Evolutionary conservation across 1,140 invertebrate genomes (phyloP).

Genomic region (Hyposmocoma kahamanoa): DNA sequence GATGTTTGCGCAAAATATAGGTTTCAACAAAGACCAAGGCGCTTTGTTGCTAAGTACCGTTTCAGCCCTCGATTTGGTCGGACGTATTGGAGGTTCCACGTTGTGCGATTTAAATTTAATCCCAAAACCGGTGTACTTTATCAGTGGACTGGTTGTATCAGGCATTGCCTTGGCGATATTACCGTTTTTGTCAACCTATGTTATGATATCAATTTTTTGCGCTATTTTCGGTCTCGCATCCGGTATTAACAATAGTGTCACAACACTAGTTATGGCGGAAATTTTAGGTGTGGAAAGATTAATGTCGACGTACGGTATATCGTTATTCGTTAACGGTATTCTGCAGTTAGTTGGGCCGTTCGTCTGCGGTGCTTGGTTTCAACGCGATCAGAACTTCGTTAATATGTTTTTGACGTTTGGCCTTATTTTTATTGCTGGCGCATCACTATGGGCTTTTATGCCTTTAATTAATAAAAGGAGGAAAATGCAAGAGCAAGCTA

Average conservation of each 20-base stretch:
- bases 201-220: slow-evolving; percentile 78
- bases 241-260: slow-evolving; percentile 88
- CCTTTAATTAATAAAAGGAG: slow-evolving; percentile 78
- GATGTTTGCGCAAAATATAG: slow-evolving; percentile 80
- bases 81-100: slow-evolving; percentile 86
- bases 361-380: slow-evolving; percentile 81
- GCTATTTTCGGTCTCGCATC: slow-evolving; percentile 85
- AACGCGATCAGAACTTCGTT: slow-evolving; percentile 77
- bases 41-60: slow-evolving; percentile 85
- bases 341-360: slow-evolving; percentile 86
- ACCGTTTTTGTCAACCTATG: slow-evolving; percentile 77
- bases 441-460: slow-evolving; percentile 83
- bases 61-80: slow-evolving; percentile 84
- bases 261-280: slow-evolving; percentile 89
- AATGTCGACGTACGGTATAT: slow-evolving; percentile 89
- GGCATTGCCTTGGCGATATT: slow-evolving; percentile 80
- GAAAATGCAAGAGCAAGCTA: too few relatives aligned
- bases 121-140: slow-evolving; percentile 87
- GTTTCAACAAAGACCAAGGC: slow-evolving; percentile 79
- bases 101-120: slow-evolving; percentile 83
- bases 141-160: slow-evolving; percentile 84
- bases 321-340: slow-evolving; percentile 87
- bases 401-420: slow-evolving; percentile 84
- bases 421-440: slow-evolving; percentile 80
- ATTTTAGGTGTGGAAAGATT: slow-evolving; percentile 86